Conservation (phyloP, 2,888 invertebrate genomes). For the Agonopterix alstromeriana region DNA sequence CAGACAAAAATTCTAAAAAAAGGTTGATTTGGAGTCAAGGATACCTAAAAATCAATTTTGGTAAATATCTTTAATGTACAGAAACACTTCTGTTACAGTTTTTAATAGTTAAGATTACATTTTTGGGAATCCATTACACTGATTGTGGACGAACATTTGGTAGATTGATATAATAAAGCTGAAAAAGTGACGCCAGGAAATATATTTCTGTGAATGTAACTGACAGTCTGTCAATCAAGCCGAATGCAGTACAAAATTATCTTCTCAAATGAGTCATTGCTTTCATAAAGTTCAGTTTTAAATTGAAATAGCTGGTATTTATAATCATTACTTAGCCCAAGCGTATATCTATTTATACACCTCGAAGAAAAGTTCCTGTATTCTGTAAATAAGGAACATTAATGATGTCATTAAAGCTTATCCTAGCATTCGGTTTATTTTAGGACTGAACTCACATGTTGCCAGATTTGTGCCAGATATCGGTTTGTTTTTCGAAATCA, state of each 20-base stretch:
- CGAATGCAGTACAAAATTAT: conserved; percentile 9
- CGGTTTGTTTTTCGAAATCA: neutral
- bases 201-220: conserved; percentile 11
- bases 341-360: neutral
- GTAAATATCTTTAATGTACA: no score
- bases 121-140: conserved; percentile 13
- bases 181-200: neutral
- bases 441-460: neutral
- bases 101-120: no score
- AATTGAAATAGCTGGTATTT: neutral
- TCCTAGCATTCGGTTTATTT: neutral
- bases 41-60: no score
- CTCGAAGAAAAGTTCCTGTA: neutral
- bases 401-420: conserved; percentile 5
- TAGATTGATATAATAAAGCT: neutral
- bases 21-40: no score
- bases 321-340: neutral
- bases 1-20: no score
- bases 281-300: conserved; percentile 1
- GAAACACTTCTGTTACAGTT: no score
- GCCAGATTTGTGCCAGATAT: neutral
- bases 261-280: conserved; percentile 8
- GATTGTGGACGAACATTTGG: conserved; percentile 2
- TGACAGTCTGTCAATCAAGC: conserved; percentile 11
- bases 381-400: neutral